phyloP scores from a whole-genome alignment of 2,888 invertebrate species.

The Megamerina dolium region DNA sequence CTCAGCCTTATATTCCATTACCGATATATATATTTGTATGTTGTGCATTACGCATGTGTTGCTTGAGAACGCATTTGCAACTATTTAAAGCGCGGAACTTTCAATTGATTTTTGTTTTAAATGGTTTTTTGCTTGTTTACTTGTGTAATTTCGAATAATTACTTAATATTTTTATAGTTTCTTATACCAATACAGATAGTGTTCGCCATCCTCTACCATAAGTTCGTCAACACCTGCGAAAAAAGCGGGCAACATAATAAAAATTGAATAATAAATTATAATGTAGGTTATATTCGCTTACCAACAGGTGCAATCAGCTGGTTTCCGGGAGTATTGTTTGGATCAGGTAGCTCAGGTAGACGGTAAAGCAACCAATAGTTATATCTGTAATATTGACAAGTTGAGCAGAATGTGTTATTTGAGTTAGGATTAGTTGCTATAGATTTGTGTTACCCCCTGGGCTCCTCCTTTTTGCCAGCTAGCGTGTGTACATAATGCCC shows the following conservation, averaged over 20 bases:
- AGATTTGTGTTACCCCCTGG: slow-evolving; percentile 44
- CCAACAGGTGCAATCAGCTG: slow-evolving; percentile 84
- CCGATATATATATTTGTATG: too few relatives aligned
- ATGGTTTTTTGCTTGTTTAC: slow-evolving; percentile 5
- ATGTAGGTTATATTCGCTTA: slow-evolving; percentile 49
- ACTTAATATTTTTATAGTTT: slow-evolving; percentile 60
- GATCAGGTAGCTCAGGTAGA: slow-evolving; percentile 73
- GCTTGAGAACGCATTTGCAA: too few relatives aligned
- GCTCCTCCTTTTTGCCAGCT: slow-evolving; percentile 51
- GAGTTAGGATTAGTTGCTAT: too few relatives aligned
- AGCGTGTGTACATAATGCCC: slow-evolving; percentile 87
- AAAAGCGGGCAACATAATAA: neutral
- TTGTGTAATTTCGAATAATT: slow-evolving; percentile 1
- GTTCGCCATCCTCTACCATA: slow-evolving; percentile 79
- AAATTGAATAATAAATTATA: neutral
- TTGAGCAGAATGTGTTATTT: neutral
- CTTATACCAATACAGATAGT: slow-evolving; percentile 89
- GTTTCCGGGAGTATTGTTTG: slow-evolving; percentile 75
- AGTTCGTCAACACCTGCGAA: slow-evolving; percentile 72
- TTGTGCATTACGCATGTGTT: too few relatives aligned
- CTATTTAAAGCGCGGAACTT: slow-evolving; percentile 15
- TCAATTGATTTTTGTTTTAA: slow-evolving; percentile 10
- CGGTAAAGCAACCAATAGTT: slow-evolving; percentile 86
- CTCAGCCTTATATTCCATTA: too few relatives aligned
- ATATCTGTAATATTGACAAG: slow-evolving; percentile 53